A percentile compares a stretch with the other conserved stretches of the same genome.
These are phyloP conservation scores for Cephalotes varians DNA, from an alignment of 2,888 invertebrate species.

Conservation along the genomic window DNA sequence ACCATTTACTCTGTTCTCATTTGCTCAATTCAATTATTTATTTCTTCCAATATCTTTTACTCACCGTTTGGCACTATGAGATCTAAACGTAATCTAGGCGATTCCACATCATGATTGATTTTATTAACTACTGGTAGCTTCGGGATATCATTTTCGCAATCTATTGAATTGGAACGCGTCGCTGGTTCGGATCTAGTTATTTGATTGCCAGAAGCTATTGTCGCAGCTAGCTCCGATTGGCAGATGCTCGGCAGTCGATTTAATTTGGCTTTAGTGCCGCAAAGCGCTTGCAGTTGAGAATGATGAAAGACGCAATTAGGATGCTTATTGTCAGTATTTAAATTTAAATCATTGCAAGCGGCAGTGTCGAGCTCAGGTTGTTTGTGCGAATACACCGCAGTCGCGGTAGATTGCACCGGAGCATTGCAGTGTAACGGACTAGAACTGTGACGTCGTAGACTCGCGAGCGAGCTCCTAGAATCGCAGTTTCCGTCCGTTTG, in stretches of 20 bases:
- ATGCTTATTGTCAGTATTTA: conserved; percentile 65
- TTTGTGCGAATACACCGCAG: conserved; percentile 74
- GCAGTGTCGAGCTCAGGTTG: conserved; percentile 76
- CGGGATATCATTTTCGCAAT: conserved; percentile 79
- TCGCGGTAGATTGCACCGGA: conserved; percentile 61
- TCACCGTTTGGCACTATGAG: conserved; percentile 81
- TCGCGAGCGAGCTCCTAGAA: conserved; percentile 68
- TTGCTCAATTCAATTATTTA: conserved; percentile 32
- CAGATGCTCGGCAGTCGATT: conserved; percentile 57
- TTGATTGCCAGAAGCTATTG: conserved; percentile 68
- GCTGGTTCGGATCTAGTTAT: conserved; percentile 80
- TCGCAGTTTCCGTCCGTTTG: conserved; percentile 77
- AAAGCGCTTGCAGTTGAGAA: conserved; percentile 61
- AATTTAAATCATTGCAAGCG: conserved; percentile 65
- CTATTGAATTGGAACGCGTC: conserved; percentile 81
- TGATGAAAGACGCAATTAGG: conserved; percentile 54
- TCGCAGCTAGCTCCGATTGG: conserved; percentile 63
- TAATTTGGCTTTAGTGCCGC: conserved; percentile 58
- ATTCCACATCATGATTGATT: conserved; percentile 69
- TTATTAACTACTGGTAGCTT: conserved; percentile 64
- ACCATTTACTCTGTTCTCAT: neutral
- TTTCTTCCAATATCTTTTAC: conserved; percentile 11
- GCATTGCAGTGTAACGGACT: conserved; percentile 71
- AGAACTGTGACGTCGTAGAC: conserved; percentile 74
- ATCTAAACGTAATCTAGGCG: conserved; percentile 72